Evolutionary conservation across 2,888 invertebrate species (phyloP).

Genomic region (Dryocosmus kuriphilus): DNA sequence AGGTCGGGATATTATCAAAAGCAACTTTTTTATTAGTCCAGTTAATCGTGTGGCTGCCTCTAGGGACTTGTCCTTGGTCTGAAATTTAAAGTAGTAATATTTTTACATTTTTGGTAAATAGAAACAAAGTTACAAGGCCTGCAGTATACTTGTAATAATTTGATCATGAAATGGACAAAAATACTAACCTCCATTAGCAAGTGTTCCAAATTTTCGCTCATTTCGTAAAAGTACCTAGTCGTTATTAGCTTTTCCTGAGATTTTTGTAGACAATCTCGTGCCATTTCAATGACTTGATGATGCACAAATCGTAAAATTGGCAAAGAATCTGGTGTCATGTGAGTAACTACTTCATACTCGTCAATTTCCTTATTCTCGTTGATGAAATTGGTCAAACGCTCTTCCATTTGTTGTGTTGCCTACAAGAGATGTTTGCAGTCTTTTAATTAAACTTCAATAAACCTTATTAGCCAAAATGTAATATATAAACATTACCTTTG

Average conservation of each 20-base stretch:
- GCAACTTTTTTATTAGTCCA: conserved; percentile 92
- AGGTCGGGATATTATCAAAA: conserved; percentile 97
- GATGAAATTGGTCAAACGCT: conserved; percentile 88
- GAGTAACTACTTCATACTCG: conserved; percentile 81
- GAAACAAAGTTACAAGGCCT: neutral
- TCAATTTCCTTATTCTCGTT: conserved; percentile 86
- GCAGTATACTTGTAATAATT: too few species aligned
- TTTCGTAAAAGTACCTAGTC: conserved; percentile 97
- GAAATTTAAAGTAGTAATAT: conserved; percentile 59
- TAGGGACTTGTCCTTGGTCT: conserved; percentile 94
- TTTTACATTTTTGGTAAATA: neutral
- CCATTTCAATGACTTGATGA: conserved; percentile 96
- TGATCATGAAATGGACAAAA: conserved; percentile 24
- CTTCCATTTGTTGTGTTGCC: conserved; percentile 99
- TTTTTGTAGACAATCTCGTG: conserved; percentile 96
- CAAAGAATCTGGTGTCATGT: conserved; percentile 79
- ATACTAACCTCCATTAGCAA: conserved; percentile 90
- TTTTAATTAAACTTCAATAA: neutral
- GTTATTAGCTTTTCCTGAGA: conserved; percentile 97
- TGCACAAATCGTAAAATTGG: conserved; percentile 98
- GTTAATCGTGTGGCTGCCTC: conserved; percentile 93
- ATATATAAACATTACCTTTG: conserved; percentile 82
- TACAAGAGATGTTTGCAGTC: conserved; percentile 62
- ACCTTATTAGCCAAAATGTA: neutral
- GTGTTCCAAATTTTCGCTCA: conserved; percentile 97